Conservation (phyloP, 35 echinoderm and acorn worm species). For the Holothuria glaberrima region DNA sequence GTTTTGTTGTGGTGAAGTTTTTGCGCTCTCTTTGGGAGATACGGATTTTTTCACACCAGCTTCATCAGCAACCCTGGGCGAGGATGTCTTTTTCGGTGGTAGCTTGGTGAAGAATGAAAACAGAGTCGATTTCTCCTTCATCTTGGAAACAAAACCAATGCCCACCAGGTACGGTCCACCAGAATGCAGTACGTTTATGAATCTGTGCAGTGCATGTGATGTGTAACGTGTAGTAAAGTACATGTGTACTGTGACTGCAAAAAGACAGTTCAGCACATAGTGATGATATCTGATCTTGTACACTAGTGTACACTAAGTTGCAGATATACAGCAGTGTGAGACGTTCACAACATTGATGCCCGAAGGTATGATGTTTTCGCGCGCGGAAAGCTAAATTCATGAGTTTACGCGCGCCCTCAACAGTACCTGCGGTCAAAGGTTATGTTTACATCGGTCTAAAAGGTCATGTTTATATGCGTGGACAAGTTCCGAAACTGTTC, state of each 20-base stretch:
- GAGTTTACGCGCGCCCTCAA: neutral
- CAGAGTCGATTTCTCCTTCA: constrained; percentile 53
- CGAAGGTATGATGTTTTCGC: constrained; percentile 30
- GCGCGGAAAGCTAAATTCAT: neutral
- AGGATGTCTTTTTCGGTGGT: constrained; percentile 59
- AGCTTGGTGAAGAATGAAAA: constrained; percentile 77
- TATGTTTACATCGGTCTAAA: neutral
- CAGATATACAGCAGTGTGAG: no score
- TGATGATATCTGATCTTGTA: no score
- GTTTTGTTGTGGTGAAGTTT: constrained; percentile 7
- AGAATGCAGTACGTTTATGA: no score
- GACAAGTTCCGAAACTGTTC: no score
- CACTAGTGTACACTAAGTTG: no score
- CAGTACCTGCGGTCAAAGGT: neutral
- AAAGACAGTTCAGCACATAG: no score
- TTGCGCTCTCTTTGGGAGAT: constrained; percentile 78
- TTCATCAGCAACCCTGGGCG: constrained; percentile 66
- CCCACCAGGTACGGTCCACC: no score
- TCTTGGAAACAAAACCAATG: neutral
- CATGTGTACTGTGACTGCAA: no score
- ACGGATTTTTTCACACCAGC: constrained; percentile 57
- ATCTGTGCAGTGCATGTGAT: no score
- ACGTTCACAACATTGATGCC: no score
- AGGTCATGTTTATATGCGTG: no score
- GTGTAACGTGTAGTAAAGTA: no score